A percentile compares a stretch with the other conserved stretches of the same genome.
Conservation (phyloP, 1,140 invertebrate species). For the Octopus bimaculoides region DNA sequence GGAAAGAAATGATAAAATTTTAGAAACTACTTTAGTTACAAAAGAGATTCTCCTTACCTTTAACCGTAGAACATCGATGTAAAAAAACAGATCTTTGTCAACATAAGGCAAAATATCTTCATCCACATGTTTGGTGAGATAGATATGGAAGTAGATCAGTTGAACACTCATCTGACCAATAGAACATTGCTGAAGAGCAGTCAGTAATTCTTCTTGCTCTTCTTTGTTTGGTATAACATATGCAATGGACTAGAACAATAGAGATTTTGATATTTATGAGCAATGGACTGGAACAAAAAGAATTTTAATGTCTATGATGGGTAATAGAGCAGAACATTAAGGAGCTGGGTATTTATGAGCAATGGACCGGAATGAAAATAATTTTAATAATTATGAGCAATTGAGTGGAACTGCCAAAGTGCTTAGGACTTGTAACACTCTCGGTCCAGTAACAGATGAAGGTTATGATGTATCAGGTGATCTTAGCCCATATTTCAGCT, state of each 20-base stretch:
- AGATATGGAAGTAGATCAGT: constrained; percentile 55
- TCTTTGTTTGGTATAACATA: constrained; percentile 48
- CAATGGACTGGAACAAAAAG: background rate
- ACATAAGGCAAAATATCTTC: constrained; percentile 52
- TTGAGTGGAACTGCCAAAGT: too few relatives aligned
- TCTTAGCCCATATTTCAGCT: too few relatives aligned
- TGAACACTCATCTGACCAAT: constrained; percentile 44
- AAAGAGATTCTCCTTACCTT: constrained; percentile 38
- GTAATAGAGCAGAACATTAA: too few relatives aligned
- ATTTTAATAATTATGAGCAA: too few relatives aligned
- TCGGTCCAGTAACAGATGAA: too few relatives aligned
- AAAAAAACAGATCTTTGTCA: constrained; percentile 57
- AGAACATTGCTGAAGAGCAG: constrained; percentile 42
- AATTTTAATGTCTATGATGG: background rate
- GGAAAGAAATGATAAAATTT: too few relatives aligned
- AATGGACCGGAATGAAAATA: too few relatives aligned
- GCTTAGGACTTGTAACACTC: too few relatives aligned
- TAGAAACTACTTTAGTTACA: too few relatives aligned
- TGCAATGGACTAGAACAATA: constrained; percentile 36
- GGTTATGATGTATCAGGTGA: too few relatives aligned
- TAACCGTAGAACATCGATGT: constrained; percentile 55
- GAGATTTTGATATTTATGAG: background rate
- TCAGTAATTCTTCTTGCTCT: constrained; percentile 49
- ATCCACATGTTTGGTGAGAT: constrained; percentile 52
- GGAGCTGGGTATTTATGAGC: too few relatives aligned